Base-by-base conservation (phyloP, 2,797 vertebrate genomes). In the Halcyon leucocephala region DNA sequence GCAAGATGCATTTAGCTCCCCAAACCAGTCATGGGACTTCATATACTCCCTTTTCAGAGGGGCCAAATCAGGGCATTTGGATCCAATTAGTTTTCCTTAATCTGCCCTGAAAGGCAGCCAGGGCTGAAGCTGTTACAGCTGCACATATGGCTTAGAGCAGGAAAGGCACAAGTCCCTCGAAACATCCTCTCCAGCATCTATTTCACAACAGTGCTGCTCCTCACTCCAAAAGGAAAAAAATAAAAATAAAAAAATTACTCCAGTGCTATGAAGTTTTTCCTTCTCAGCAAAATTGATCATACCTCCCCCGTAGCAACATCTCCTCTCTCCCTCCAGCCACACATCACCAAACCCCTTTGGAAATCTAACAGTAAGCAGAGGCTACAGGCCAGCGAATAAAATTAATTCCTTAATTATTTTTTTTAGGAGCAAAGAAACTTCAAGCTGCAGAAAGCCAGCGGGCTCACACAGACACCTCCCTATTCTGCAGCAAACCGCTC, bases 81-180 rank as follows among this genome's bases (percentile, higher is more conserved):
- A 69, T 65, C 35, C 58, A 62, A 42, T 82, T 46, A 90, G 10
- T 29, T 79, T 61, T 82, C 37, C 54, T 61, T 79, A 6, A 82
- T 93, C 66, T 48, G 60, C 24, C 78, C 83, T 73, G 86, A 90
- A 29, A 86, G 19, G 4, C 88, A 52, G 93, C 93, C 93, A 86
- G 83, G 66, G 64, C 88, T 94, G 81, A 86, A 82, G 69, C 54
- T 54, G 42, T 64, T 83, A 80, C 94, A 95, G 87, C 73, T 49
- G 26, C 62, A 41, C 79, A 78, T n/a, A 42, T 16, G 54, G 88
- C 90, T 86, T 31, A 12, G 33, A 82, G 90, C 67, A 90, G 90
- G 62, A 42, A 55, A 88, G 60, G 78, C 71, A 49, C 73, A 9
- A 93, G 80, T 16, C 81, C 55, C 55, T 52, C 15, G 0, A 65